Percentiles rank a stretch among this genome's conserved stretches.
These are phyloP conservation scores for Lasioglossum lativentre DNA, from an alignment of 2,888 invertebrate genomes.

Conservation along the genomic window DNA sequence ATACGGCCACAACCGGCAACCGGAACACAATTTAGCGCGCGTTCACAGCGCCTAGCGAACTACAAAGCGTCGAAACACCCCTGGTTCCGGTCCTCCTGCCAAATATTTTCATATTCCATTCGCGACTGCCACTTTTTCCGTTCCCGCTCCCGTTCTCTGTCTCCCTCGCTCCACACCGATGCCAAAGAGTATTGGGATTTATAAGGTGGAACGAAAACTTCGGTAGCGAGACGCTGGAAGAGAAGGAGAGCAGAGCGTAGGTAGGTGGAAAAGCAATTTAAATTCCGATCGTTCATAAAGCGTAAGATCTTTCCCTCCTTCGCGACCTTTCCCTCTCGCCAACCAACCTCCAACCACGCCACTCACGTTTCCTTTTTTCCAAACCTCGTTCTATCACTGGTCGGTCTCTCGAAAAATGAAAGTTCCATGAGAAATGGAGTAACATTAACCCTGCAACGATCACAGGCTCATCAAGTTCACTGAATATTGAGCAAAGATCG, in stretches of 20 bases:
- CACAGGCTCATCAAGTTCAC: not conserved
- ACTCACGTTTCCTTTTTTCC: slow-evolving; percentile 28
- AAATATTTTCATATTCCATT: slow-evolving; percentile 75
- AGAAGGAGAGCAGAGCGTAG: slow-evolving; percentile 7
- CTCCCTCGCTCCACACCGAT: slow-evolving; percentile 58
- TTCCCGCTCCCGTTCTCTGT: slow-evolving; percentile 21
- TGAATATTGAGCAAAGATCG: not conserved
- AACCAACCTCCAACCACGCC: slow-evolving; percentile 24
- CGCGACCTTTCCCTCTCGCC: slow-evolving; percentile 10
- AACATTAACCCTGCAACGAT: not conserved
- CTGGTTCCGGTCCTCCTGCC: slow-evolving; percentile 58
- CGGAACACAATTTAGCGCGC: slow-evolving; percentile 35
- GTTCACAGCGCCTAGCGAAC: slow-evolving; percentile 21
- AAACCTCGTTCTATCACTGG: slow-evolving; percentile 46
- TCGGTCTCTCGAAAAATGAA: slow-evolving; percentile 55
- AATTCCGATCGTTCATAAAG: slow-evolving; percentile 80
- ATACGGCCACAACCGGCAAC: slow-evolving; percentile 16
- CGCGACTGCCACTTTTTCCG: slow-evolving; percentile 67
- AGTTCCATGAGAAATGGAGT: slow-evolving; percentile 15
- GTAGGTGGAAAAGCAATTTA: slow-evolving; percentile 77
- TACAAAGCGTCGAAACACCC: slow-evolving; percentile 39
- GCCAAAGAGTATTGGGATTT: slow-evolving; percentile 79
- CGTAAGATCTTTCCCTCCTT: slow-evolving; percentile 69
- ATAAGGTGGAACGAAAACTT: slow-evolving; percentile 76
- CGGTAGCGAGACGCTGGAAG: slow-evolving; percentile 29